phyloP scores from a whole-genome alignment of 1,140 invertebrate species.

The Lasioglossum baleicum region DNA sequence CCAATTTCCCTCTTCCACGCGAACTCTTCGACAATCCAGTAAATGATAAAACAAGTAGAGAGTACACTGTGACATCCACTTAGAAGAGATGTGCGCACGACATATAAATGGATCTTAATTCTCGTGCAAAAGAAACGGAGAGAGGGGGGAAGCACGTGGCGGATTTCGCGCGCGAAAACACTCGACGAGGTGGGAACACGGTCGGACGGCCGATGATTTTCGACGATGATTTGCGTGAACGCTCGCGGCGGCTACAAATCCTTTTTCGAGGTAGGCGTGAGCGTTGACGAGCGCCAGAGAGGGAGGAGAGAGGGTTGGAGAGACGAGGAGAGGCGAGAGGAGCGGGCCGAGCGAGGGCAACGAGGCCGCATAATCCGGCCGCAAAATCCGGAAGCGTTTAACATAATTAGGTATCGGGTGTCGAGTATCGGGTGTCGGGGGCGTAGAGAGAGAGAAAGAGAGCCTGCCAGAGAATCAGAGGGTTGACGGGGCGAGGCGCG shows the following conservation, averaged over 20 bases:
- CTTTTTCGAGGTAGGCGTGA: slow-evolving; percentile 46
- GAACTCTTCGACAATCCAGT: too few relatives aligned
- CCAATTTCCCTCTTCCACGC: too few relatives aligned
- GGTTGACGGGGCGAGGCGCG: slow-evolving; percentile 38
- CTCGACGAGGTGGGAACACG: background rate
- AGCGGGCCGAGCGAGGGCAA: slow-evolving; percentile 57
- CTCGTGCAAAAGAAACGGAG: background rate
- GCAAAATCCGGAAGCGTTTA: slow-evolving; percentile 79
- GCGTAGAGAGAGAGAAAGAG: slow-evolving; percentile 57
- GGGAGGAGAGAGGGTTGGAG: slow-evolving; percentile 6
- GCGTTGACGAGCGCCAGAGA: background rate
- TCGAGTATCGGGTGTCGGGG: slow-evolving; percentile 75
- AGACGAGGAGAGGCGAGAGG: background rate
- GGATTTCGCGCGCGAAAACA: background rate
- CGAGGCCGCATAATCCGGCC: slow-evolving; percentile 72
- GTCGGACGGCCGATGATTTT: slow-evolving; percentile 1
- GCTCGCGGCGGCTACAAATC: slow-evolving; percentile 48
- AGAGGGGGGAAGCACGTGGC: background rate
- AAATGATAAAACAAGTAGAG: too few relatives aligned
- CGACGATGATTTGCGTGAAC: slow-evolving; percentile 27
- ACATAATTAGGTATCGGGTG: slow-evolving; percentile 79
- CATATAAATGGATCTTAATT: too few relatives aligned
- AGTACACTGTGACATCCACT: too few relatives aligned
- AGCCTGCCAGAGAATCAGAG: slow-evolving; percentile 38
- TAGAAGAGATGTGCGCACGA: too few relatives aligned